Evolutionary conservation across 2,797 vertebrate genomes (phyloP).

Genomic region (Graptemys geographica): DNA sequence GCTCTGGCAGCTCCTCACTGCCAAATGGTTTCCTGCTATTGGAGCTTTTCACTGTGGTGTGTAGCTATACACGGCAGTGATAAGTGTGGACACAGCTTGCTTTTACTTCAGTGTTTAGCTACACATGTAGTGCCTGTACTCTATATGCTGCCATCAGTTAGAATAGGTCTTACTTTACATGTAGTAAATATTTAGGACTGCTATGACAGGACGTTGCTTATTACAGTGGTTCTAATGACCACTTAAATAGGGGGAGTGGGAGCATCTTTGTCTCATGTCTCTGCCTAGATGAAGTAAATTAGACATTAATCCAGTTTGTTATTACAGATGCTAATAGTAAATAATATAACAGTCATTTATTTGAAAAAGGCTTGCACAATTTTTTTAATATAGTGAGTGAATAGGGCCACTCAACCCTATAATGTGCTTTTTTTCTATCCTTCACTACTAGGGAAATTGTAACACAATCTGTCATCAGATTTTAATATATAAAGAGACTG

Average conservation of each 20-base stretch:
- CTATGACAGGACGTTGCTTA: neutral
- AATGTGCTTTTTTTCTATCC: neutral
- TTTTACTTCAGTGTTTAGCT: neutral
- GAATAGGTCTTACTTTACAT: neutral
- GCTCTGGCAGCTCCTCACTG: neutral
- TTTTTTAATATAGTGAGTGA: neutral
- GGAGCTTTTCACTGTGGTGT: neutral
- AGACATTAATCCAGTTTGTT: neutral
- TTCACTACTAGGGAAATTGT: neutral
- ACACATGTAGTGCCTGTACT: too few species aligned
- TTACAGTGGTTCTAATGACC: neutral
- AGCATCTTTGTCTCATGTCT: neutral
- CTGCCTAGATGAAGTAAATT: neutral
- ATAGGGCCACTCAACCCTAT: neutral
- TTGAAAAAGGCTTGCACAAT: neutral
- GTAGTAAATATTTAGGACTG: neutral
- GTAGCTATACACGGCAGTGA: neutral
- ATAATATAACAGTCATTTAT: neutral
- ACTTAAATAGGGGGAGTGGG: neutral
- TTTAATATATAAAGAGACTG: neutral
- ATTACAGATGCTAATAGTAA: neutral
- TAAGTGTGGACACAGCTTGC: neutral
- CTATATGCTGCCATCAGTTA: neutral
- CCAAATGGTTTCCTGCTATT: too few species aligned
- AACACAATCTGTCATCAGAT: neutral